These are phyloP conservation scores for Trilocha varians DNA, from an alignment of 2,888 invertebrate genomes.

Conservation along the genomic window DNA sequence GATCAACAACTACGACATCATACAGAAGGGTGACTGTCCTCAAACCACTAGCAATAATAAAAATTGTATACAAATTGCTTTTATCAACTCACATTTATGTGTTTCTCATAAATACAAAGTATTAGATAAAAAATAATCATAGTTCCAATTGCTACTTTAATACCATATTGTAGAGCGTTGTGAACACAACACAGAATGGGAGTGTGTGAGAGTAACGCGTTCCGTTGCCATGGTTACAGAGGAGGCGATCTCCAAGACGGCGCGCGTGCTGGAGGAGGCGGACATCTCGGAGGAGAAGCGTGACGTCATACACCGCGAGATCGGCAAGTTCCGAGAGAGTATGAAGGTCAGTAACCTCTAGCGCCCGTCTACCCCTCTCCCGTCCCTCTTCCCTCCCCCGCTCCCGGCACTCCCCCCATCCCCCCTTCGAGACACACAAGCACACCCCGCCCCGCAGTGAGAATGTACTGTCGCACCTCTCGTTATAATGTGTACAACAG, in stretches of 20 bases:
- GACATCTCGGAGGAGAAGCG: slow-evolving; percentile 97
- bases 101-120: too few relatives aligned
- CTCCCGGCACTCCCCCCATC: background rate
- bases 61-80: too few relatives aligned
- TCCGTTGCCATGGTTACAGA: slow-evolving; percentile 48
- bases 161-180: too few relatives aligned
- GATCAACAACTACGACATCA: slow-evolving; percentile 78
- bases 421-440: background rate
- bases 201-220: too few relatives aligned
- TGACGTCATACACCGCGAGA: slow-evolving; percentile 96
- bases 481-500: too few relatives aligned
- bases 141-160: too few relatives aligned
- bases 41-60: too few relatives aligned
- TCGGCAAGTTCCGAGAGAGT: slow-evolving; percentile 96
- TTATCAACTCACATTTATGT: too few relatives aligned
- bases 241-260: slow-evolving; percentile 77
- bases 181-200: too few relatives aligned
- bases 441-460: too few relatives aligned
- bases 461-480: too few relatives aligned
- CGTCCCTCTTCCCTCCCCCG: background rate
- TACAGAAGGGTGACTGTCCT: slow-evolving; percentile 78
- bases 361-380: slow-evolving; percentile 2
- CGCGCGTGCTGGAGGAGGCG: slow-evolving; percentile 83
- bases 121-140: too few relatives aligned
- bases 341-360: slow-evolving; percentile 96